Conservation (phyloP, 2,113 vertebrate species). For the Callospermophilus lateralis region DNA sequence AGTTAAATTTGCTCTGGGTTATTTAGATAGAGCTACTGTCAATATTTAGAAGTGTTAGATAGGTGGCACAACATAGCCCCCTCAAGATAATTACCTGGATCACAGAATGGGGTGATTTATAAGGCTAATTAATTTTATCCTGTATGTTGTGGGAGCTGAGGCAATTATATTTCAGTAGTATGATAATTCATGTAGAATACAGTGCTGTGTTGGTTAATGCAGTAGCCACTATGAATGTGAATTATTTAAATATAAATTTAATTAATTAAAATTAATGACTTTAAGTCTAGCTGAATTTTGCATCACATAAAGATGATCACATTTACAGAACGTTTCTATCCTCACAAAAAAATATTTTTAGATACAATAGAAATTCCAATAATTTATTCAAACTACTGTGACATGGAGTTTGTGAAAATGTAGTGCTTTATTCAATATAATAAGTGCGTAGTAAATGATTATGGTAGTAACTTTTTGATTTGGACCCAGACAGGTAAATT, state of each 20-base stretch:
- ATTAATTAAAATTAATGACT: neutral
- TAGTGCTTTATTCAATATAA: neutral
- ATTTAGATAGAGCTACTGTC: neutral
- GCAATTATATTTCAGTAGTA: neutral
- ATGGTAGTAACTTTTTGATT: neutral
- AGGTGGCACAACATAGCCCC: fast-evolving
- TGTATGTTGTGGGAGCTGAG: neutral
- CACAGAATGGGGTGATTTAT: neutral
- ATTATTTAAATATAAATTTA: neutral
- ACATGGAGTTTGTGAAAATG: neutral
- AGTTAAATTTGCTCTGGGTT: neutral
- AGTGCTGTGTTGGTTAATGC: fast-evolving
- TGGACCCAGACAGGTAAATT: neutral
- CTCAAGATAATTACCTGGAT: neutral
- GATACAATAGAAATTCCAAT: neutral
- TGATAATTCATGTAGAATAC: neutral
- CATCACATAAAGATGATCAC: neutral
- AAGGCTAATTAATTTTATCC: neutral
- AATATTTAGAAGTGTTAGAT: neutral
- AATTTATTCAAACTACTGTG: neutral
- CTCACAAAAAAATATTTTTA: neutral
- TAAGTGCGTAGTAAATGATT: neutral
- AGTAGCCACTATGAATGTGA: neutral
- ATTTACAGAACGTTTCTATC: neutral
- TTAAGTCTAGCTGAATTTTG: neutral